Evolutionary conservation across 1,140 invertebrate species (phyloP), one percentile per base, ranked within the genome.

Genomic region (Bombus fervidus): DNA sequence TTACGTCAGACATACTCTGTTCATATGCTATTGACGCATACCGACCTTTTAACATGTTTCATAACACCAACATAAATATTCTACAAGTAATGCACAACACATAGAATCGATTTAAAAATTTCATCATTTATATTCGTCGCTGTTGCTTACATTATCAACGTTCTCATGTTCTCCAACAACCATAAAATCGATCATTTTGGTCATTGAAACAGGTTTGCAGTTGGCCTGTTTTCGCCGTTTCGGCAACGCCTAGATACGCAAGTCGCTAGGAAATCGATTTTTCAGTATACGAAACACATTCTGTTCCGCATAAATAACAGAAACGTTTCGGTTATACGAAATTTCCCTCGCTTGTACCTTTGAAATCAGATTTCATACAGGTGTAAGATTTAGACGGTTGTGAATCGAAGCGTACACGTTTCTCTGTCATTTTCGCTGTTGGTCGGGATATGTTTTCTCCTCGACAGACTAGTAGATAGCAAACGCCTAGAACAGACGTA

Each of bases 211-310:
- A 3, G 34, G 8, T 41, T 41, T 37, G 39, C 78, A 69, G 34
- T n/a, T 71, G 41, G 43, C 78, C 43, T 80, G 34, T 71, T 80
- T 80, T 64, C n/a, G 9, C 6, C 34, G 77, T 43, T 66, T 66
- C 39, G 59, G 39, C 77, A 43, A 79, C 41, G 62, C 37, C 76
- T 71, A 39, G 66, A 57, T 39, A 69, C 78, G n/a, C 15, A 31
- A 15, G 37, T 59, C 47, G 47, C 66, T 10, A 37, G 28, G 68
- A 59, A 59, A 81, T 79, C 77, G 31, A 79, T 79, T 64, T 79
- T 43, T 43, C 9, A n/a, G 18, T 28, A 34, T 22, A 18, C 22
- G 22, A 43, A 39, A 66, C 13, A 22, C 47, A 39, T 18, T 43
- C 13, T 18, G 13, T 28, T 9, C 2, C 15, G 18, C 66, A 37